phyloP scores from a whole-genome alignment of 2,888 invertebrate species.

The Prosopocoilus inquinatus region DNA sequence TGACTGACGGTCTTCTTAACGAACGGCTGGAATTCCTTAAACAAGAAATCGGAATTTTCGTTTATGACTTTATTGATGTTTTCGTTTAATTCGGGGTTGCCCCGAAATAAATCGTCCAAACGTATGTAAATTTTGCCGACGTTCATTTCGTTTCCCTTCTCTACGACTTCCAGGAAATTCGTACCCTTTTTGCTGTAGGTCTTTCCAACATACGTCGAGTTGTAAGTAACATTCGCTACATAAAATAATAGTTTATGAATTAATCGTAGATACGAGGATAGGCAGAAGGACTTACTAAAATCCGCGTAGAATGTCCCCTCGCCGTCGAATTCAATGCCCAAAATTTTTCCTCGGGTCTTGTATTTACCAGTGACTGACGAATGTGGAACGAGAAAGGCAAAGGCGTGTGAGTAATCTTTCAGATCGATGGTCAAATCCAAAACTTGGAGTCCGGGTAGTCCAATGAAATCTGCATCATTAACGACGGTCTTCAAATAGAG shows the following conservation, averaged over 20 bases:
- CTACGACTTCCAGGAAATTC: slow-evolving; percentile 22
- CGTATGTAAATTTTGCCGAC: slow-evolving; percentile 29
- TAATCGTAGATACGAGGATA: background rate
- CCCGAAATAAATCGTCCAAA: slow-evolving; percentile 35
- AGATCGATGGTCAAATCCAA: slow-evolving; percentile 20
- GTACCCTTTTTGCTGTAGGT: slow-evolving; percentile 7
- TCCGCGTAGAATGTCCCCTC: slow-evolving; percentile 14
- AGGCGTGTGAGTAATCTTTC: background rate
- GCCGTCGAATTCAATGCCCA: slow-evolving; percentile 32
- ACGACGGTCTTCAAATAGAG: slow-evolving; percentile 34
- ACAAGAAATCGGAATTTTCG: slow-evolving; percentile 44
- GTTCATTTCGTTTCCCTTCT: slow-evolving; percentile 21
- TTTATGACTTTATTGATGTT: slow-evolving; percentile 44
- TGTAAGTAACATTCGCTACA: background rate
- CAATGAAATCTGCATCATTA: slow-evolving; percentile 29
- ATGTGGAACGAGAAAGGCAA: slow-evolving; percentile 13
- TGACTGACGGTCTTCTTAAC: slow-evolving; percentile 32
- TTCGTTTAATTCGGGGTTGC: slow-evolving; percentile 33
- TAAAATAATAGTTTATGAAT: background rate
- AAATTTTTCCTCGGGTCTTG: slow-evolving; percentile 37
- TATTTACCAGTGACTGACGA: slow-evolving; percentile 36
- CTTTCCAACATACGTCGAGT: background rate
- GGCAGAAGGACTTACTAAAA: slow-evolving; percentile 2
- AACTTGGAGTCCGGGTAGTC: slow-evolving; percentile 31
- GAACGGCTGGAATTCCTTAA: slow-evolving; percentile 45